Evolutionary conservation across 2,113 vertebrate genomes (phyloP).

Genomic region (Callipepla squamata): DNA sequence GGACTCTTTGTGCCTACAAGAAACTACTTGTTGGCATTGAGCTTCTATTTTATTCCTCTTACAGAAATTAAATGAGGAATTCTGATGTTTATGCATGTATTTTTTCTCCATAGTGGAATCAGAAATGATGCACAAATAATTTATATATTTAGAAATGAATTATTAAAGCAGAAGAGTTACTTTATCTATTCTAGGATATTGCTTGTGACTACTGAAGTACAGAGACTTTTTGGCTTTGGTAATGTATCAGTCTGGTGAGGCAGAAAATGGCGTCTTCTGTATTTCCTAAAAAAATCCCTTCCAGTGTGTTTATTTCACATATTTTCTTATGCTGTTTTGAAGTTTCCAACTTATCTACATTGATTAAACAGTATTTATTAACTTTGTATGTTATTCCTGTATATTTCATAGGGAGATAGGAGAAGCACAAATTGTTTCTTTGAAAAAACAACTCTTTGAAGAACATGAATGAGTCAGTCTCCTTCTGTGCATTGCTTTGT

Average conservation of each 20-base stretch:
- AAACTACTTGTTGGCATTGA: not conserved
- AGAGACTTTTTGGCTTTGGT: not conserved
- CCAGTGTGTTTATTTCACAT: not conserved
- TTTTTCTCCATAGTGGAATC: not conserved
- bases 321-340: conserved; percentile 6
- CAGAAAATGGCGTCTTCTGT: not conserved
- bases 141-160: not conserved
- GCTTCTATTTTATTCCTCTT: not conserved
- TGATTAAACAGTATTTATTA: conserved; percentile 26
- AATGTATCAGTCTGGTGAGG: not conserved
- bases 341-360: not conserved
- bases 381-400: not conserved
- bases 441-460: conserved; percentile 29
- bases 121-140: not conserved
- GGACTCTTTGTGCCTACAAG: not conserved
- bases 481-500: conserved; percentile 9
- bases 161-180: not conserved
- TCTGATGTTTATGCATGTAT: not conserved
- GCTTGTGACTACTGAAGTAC: not conserved
- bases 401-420: conserved; percentile 4
- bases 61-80: not conserved
- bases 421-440: conserved; percentile 26
- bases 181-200: not conserved
- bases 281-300: not conserved
- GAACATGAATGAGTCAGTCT: conserved; percentile 9